phyloP scores from a whole-genome alignment of 2,113 vertebrate genomes.

The Willisornis vidua region DNA sequence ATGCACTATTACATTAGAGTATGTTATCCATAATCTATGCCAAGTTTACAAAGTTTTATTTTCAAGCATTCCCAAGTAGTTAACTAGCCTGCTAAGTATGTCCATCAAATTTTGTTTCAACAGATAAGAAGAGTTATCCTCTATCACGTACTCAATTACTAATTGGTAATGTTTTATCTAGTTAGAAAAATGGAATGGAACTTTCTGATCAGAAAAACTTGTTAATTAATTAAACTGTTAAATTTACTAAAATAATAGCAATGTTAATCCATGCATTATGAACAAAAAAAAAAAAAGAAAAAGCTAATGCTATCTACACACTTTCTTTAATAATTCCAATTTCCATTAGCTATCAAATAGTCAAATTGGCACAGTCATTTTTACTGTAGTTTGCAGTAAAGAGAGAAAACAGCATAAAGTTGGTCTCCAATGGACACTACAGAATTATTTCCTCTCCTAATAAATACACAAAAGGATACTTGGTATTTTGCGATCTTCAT shows the following conservation, averaged over 20 bases:
- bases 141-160: accelerated
- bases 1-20: background rate
- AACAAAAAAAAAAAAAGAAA: background rate
- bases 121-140: background rate
- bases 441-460: background rate
- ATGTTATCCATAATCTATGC: background rate
- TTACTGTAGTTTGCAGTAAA: background rate
- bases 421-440: background rate
- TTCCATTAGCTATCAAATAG: background rate
- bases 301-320: background rate
- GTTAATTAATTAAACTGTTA: background rate
- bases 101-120: background rate
- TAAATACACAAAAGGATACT: constrained; percentile 87
- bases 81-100: background rate
- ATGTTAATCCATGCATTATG: background rate
- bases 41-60: background rate
- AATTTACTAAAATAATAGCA: background rate
- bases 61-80: background rate
- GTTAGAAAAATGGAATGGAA: background rate
- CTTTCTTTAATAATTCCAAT: background rate
- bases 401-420: background rate
- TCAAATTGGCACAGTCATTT: background rate
- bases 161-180: background rate
- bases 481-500: constrained; percentile 91
- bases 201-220: background rate